A percentile compares a stretch with the other conserved stretches of the same genome.
These are phyloP conservation scores for Sprattus sprattus DNA, from an alignment of 2,113 vertebrate species.

Conservation along the genomic window DNA sequence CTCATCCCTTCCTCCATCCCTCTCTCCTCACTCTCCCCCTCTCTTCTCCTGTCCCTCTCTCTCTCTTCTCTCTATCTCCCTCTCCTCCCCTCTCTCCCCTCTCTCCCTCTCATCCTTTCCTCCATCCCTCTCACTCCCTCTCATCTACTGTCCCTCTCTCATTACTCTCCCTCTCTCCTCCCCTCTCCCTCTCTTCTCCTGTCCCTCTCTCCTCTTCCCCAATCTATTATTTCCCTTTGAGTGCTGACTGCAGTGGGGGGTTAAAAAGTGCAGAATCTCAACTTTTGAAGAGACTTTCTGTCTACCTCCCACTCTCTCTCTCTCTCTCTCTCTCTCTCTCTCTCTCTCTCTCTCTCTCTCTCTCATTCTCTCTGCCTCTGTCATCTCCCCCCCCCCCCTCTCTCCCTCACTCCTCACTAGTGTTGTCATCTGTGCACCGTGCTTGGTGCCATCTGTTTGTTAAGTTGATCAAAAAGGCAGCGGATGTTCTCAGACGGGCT, in stretches of 20 bases:
- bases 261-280: conserved; percentile 42
- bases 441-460: conserved; percentile 56
- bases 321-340: conserved; percentile 31
- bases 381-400: background rate
- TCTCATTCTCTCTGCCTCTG: conserved; percentile 39
- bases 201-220: background rate
- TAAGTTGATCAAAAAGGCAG: conserved; percentile 68
- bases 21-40: background rate
- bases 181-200: background rate
- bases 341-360: conserved; percentile 20
- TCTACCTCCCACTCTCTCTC: conserved; percentile 16
- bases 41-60: background rate
- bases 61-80: background rate
- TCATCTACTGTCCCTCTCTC: background rate
- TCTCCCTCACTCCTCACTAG: conserved; percentile 40
- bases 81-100: background rate
- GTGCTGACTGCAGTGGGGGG: conserved; percentile 20
- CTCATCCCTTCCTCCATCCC: background rate
- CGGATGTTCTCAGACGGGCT: conserved; percentile 51
- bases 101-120: background rate
- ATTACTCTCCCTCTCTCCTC: background rate
- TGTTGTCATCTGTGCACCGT: background rate
- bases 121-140: background rate
- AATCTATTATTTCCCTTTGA: conserved; percentile 28
- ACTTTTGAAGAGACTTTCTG: conserved; percentile 41